These are phyloP conservation scores for Brachionus plicatilis DNA, from an alignment of 1,140 invertebrate species.

Conservation along the genomic window DNA sequence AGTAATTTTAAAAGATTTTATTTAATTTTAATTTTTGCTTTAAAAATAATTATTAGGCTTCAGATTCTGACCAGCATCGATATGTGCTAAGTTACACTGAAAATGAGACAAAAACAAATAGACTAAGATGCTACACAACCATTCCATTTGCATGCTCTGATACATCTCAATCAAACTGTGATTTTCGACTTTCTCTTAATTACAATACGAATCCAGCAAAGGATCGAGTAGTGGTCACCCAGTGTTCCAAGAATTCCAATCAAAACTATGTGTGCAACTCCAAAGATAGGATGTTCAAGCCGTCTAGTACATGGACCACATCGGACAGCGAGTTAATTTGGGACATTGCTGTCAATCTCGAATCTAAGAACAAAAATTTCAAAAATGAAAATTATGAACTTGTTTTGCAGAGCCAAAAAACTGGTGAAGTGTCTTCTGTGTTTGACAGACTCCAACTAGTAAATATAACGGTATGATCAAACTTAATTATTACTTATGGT, in stretches of 20 bases:
- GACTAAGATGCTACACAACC: background rate
- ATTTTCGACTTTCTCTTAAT: background rate
- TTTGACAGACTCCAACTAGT: background rate
- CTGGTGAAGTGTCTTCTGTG: background rate
- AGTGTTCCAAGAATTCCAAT: background rate
- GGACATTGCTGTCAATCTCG: background rate
- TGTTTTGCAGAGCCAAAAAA: background rate
- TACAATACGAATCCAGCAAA: background rate
- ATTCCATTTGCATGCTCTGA: background rate
- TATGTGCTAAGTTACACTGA: background rate
- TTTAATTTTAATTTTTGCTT: background rate
- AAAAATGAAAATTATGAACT: background rate
- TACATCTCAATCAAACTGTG: background rate
- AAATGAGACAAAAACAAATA: background rate
- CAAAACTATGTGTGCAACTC: background rate
- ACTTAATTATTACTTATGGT: background rate
- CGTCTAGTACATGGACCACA: background rate
- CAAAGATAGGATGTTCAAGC: background rate
- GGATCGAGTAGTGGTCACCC: background rate
- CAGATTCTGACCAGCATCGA: background rate
- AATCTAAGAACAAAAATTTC: slow-evolving; percentile 11
- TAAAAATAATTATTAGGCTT: background rate
- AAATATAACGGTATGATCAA: background rate
- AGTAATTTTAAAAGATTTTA: background rate
- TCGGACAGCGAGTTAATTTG: background rate